Evolutionary conservation across 2,113 vertebrate species (phyloP).

Genomic region (Agapornis roseicollis): DNA sequence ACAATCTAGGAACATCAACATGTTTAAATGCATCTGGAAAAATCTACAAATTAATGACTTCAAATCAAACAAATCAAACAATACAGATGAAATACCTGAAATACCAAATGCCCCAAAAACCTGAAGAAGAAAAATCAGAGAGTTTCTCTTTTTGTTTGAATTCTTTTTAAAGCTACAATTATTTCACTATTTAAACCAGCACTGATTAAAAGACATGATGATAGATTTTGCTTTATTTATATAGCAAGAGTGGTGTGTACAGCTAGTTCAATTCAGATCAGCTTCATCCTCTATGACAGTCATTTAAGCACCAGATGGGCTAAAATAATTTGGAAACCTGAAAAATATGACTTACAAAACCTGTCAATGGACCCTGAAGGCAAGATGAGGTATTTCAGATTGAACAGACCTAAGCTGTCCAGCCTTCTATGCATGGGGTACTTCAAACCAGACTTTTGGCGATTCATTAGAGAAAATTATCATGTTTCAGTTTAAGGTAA

Average conservation of each 20-base stretch:
- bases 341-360: neutral
- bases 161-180: neutral
- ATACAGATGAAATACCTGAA: slow-evolving; percentile 20
- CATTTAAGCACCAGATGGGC: neutral
- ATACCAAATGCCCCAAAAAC: slow-evolving; percentile 4
- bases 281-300: neutral
- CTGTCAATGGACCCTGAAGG: neutral
- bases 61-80: slow-evolving; percentile 1
- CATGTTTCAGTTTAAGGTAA: neutral
- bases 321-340: neutral
- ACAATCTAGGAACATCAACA: neutral
- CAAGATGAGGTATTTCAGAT: neutral
- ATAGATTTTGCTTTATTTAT: neutral
- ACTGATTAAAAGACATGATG: neutral
- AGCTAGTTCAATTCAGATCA: neutral
- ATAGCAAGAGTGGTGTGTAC: neutral
- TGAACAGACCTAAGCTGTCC: neutral
- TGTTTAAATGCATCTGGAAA: neutral
- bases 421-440: neutral
- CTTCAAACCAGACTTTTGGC: neutral
- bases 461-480: neutral
- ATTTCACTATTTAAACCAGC: neutral
- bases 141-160: neutral
- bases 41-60: neutral
- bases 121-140: neutral